Conservation (phyloP, 2,888 invertebrate genomes). For the Drosophila lutescens region DNA sequence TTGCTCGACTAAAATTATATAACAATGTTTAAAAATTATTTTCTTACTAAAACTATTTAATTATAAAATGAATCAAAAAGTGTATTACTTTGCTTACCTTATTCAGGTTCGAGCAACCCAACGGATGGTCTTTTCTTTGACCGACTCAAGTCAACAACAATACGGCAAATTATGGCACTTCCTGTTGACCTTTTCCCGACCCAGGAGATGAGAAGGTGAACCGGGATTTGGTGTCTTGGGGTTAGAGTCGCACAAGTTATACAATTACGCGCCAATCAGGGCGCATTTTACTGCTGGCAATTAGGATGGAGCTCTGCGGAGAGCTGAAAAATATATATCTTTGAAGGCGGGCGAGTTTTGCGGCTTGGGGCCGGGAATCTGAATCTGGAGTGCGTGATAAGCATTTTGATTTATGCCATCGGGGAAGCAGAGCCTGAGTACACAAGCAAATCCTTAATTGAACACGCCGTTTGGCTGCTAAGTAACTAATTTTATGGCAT, state of each 20-base stretch:
- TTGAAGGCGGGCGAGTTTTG: slow-evolving; percentile 36
- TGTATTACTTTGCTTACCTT: slow-evolving; percentile 3
- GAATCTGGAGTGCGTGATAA: slow-evolving; percentile 60
- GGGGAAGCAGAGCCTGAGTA: slow-evolving; percentile 52
- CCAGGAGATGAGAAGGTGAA: slow-evolving; percentile 21
- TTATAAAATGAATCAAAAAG: slow-evolving; percentile 2
- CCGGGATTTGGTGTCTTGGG: slow-evolving; percentile 13
- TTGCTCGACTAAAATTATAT: no score
- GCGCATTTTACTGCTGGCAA: slow-evolving; percentile 47
- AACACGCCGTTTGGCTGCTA: slow-evolving; percentile 61
- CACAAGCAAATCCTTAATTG: slow-evolving; percentile 75
- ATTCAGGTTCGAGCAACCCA: not conserved
- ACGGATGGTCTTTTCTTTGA: slow-evolving; percentile 28
- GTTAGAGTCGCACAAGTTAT: slow-evolving; percentile 59
- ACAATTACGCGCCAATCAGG: slow-evolving; percentile 69
- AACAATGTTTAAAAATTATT: no score
- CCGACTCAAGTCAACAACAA: slow-evolving; percentile 61
- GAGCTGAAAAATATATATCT: slow-evolving; percentile 11
- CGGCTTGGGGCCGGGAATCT: not conserved
- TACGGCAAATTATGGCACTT: slow-evolving; percentile 75
- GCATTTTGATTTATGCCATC: slow-evolving; percentile 76
- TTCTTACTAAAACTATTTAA: no score
- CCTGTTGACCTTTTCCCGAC: slow-evolving; percentile 65
- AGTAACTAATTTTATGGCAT: slow-evolving; percentile 77
- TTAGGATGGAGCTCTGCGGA: slow-evolving; percentile 36